Percentiles rank a stretch among this genome's conserved stretches.
Conservation (phyloP, 2,888 invertebrate genomes). For the Drosophila meridionalis region DNA sequence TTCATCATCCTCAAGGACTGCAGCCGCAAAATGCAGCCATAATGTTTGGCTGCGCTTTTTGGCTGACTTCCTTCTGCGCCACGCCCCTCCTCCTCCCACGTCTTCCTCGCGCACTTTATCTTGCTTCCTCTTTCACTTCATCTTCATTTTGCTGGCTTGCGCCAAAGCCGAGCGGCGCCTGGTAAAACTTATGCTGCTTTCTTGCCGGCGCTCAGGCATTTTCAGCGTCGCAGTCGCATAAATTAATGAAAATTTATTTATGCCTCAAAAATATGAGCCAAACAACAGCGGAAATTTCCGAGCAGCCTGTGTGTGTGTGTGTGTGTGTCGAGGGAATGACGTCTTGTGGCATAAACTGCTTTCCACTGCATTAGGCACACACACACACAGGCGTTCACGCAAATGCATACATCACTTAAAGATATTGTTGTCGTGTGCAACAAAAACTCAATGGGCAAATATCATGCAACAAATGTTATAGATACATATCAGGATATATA, state of each 20-base stretch:
- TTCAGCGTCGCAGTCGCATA: slow-evolving; percentile 59
- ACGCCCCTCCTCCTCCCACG: background rate
- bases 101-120: background rate
- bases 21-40: slow-evolving; percentile 52
- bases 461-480: slow-evolving; percentile 42
- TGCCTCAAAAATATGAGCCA: slow-evolving; percentile 62
- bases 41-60: slow-evolving; percentile 43
- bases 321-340: slow-evolving; percentile 1
- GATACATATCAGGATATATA: background rate
- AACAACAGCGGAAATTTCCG: slow-evolving; percentile 39
- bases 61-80: slow-evolving; percentile 16
- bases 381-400: background rate
- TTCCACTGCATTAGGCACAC: slow-evolving; percentile 70
- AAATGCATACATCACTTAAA: slow-evolving; percentile 42
- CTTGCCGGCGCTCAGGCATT: slow-evolving; percentile 40
- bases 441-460: slow-evolving; percentile 41
- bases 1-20: slow-evolving; percentile 60
- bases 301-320: slow-evolving; percentile 1
- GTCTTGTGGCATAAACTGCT: slow-evolving; percentile 41
- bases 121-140: slow-evolving; percentile 12
- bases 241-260: slow-evolving; percentile 78
- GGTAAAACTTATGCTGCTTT: slow-evolving; percentile 68
- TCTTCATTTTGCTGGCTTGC: slow-evolving; percentile 46
- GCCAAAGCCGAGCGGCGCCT: slow-evolving; percentile 14
- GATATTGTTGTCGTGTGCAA: slow-evolving; percentile 37